Evolutionary conservation across 1,140 invertebrate genomes (phyloP).

Genomic region (Orius insidiosus): DNA sequence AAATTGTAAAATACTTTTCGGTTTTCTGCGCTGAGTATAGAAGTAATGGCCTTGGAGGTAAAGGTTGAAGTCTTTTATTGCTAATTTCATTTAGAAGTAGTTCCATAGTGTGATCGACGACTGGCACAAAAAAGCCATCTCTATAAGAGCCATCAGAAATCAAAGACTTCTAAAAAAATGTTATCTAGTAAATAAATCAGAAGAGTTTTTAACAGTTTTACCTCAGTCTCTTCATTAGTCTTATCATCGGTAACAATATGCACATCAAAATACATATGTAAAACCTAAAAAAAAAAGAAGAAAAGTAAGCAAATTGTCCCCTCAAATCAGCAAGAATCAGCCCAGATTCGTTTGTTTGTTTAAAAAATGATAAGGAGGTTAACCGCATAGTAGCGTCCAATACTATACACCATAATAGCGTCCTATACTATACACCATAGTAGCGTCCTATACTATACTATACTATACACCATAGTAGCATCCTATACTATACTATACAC

Average conservation of each 20-base stretch:
- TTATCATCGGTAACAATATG: constrained; percentile 11
- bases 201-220: not conserved
- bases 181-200: not conserved
- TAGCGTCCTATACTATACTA: too few species aligned
- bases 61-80: constrained; percentile 14
- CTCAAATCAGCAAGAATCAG: too few species aligned
- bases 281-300: constrained; percentile 15
- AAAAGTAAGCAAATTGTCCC: too few species aligned
- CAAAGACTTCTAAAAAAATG: not conserved
- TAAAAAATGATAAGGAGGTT: too few species aligned
- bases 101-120: constrained; percentile 15
- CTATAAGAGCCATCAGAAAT: not conserved
- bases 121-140: not conserved
- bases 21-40: constrained; percentile 19
- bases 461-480: too few species aligned
- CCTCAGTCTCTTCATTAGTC: constrained; percentile 11
- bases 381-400: too few species aligned
- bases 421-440: too few species aligned
- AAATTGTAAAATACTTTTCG: constrained; percentile 15
- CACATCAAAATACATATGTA: constrained; percentile 20
- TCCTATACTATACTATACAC: too few species aligned
- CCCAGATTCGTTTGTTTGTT: too few species aligned
- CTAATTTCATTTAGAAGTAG: constrained; percentile 17
- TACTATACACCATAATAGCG: too few species aligned
- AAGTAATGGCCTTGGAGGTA: constrained; percentile 19